Percentiles rank a stretch among this genome's conserved stretches.
Conservation (phyloP, 2,888 invertebrate genomes). For the Caenorhabditis imperialis region DNA sequence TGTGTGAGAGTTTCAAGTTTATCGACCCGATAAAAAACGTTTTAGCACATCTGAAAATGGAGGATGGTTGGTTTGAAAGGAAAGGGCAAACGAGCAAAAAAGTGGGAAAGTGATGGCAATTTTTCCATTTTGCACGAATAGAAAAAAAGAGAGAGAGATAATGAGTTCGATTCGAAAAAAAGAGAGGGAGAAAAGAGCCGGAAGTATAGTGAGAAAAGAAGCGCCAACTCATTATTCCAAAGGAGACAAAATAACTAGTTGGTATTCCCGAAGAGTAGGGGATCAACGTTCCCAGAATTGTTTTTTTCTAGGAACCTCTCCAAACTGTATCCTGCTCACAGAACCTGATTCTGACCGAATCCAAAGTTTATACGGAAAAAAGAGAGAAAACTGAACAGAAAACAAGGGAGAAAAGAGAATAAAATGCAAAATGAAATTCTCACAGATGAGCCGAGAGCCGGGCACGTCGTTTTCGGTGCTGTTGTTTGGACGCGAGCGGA, state of each 20-base stretch:
- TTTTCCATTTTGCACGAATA: conserved; percentile 21
- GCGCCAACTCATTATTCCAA: conserved; percentile 33
- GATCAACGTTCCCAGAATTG: too few relatives aligned
- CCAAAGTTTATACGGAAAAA: too few relatives aligned
- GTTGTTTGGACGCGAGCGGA: conserved; percentile 16
- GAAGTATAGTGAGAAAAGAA: conserved; percentile 39
- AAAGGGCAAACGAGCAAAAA: conserved; percentile 13
- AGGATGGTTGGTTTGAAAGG: background rate
- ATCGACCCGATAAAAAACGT: conserved; percentile 46
- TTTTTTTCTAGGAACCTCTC: too few relatives aligned
- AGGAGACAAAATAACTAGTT: conserved; percentile 1
- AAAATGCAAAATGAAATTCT: conserved; percentile 44
- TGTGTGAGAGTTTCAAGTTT: too few relatives aligned
- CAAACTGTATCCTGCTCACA: too few relatives aligned
- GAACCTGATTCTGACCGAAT: too few relatives aligned
- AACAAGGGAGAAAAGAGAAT: too few relatives aligned
- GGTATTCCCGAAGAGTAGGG: background rate
- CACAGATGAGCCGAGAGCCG: conserved; percentile 48
- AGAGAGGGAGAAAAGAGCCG: conserved; percentile 6
- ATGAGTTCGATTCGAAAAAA: conserved; percentile 45
- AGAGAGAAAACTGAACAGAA: too few relatives aligned
- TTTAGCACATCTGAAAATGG: conserved; percentile 48
- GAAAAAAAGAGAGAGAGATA: conserved; percentile 11
- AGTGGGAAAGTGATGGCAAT: background rate
- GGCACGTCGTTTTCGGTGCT: conserved; percentile 22